Evolutionary conservation across 2,888 invertebrate species (phyloP).

Genomic region (Metacarcinus magister): DNA sequence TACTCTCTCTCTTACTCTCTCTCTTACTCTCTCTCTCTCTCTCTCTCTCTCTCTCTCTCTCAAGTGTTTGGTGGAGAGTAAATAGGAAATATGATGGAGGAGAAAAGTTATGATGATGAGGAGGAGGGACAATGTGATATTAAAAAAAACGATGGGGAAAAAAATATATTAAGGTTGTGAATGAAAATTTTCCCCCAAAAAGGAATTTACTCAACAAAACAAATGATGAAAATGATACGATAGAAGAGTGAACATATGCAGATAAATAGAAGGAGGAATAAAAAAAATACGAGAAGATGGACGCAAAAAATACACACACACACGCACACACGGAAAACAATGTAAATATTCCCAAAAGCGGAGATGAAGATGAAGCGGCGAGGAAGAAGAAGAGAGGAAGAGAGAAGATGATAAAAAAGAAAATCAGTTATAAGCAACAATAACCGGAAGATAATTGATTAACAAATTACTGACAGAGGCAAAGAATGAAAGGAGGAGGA

Average conservation of each 20-base stretch:
- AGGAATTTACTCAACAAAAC: background rate
- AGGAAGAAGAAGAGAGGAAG: background rate
- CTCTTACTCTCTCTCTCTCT: background rate
- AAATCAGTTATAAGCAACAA: background rate
- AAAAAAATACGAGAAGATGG: background rate
- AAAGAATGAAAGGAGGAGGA: background rate
- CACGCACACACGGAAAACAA: background rate
- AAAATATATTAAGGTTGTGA: background rate
- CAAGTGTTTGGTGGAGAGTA: background rate
- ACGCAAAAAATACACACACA: background rate
- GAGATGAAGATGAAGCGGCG: background rate
- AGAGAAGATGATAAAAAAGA: background rate
- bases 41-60: background rate
- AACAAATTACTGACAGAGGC: constrained; percentile 1
- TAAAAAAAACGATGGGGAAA: background rate
- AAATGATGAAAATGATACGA: constrained; percentile 13
- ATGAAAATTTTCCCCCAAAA: background rate
- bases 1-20: background rate
- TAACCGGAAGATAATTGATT: background rate
- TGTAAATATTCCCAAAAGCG: background rate
- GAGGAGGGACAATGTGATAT: background rate
- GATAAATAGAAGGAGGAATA: background rate
- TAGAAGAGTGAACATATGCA: background rate
- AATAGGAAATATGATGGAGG: background rate
- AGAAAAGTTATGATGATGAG: background rate